Evolutionary conservation across 2,888 invertebrate genomes (phyloP).

Genomic region (Galeopsomyia nigrocyanea): DNA sequence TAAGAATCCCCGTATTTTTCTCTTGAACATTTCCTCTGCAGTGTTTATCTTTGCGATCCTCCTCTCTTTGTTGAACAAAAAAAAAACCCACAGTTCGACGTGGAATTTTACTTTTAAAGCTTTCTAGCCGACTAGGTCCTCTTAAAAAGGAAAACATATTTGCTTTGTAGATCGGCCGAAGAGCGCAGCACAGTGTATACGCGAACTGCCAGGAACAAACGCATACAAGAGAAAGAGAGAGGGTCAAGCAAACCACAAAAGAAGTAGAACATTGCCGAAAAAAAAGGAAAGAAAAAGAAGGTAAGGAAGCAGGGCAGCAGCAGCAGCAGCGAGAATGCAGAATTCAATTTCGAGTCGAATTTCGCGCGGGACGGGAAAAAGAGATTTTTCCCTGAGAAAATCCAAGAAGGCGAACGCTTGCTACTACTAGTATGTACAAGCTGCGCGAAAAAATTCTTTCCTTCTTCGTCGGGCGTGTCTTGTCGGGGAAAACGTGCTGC

Average conservation of each 20-base stretch:
- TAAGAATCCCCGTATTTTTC: too few relatives aligned
- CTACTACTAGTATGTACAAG: too few relatives aligned
- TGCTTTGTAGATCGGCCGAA: background rate
- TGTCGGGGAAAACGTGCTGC: slow-evolving; percentile 19
- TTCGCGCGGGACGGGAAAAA: slow-evolving; percentile 1
- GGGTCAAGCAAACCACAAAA: slow-evolving; percentile 1
- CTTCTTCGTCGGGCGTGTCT: slow-evolving; percentile 7
- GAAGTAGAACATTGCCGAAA: background rate
- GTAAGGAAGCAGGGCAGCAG: background rate
- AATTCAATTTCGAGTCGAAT: slow-evolving; percentile 41
- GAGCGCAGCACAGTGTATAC: too few relatives aligned
- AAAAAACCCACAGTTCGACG: too few relatives aligned
- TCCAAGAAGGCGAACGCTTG: background rate
- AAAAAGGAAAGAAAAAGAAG: background rate
- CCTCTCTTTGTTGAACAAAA: too few relatives aligned
- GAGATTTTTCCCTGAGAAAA: slow-evolving; percentile 15
- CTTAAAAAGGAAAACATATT: slow-evolving; percentile 8
- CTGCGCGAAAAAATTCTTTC: background rate
- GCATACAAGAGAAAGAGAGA: background rate
- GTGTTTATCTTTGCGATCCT: too few relatives aligned
- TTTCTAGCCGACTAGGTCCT: background rate
- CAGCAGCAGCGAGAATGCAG: slow-evolving; percentile 16
- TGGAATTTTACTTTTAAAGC: too few relatives aligned
- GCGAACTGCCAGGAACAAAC: too few relatives aligned
- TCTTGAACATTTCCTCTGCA: too few relatives aligned